phyloP scores from a whole-genome alignment of 2,888 invertebrate genomes.

The Fragum fragum region DNA sequence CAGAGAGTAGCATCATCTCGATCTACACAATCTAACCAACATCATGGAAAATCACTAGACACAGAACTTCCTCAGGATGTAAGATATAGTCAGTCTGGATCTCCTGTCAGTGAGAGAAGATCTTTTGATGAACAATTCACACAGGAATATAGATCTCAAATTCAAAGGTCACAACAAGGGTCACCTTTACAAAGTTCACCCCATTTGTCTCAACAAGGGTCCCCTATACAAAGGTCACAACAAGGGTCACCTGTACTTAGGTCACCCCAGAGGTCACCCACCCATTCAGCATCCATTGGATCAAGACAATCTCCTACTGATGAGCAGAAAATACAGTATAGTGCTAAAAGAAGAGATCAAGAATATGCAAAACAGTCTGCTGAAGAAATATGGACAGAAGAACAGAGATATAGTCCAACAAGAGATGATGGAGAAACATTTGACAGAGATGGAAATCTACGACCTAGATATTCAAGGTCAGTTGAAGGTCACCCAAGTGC shows the following conservation, averaged over 20 bases:
- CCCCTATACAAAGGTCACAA: background rate
- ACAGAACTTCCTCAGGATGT: background rate
- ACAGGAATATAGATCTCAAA: too few species aligned
- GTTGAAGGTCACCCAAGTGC: conserved; percentile 14
- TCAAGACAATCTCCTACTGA: background rate
- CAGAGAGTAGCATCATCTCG: conserved; percentile 17
- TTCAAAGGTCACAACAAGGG: too few species aligned
- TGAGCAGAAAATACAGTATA: background rate
- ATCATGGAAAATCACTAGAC: background rate
- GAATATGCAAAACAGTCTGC: background rate
- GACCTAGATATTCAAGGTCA: conserved; percentile 48
- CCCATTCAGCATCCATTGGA: background rate
- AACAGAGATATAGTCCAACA: background rate
- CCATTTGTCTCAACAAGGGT: background rate
- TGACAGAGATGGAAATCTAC: conserved; percentile 53
- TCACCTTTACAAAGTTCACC: too few species aligned
- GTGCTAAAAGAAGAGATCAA: background rate
- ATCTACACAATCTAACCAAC: background rate
- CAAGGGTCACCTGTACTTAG: background rate
- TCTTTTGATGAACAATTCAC: background rate
- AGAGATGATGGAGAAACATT: background rate
- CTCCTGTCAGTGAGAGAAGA: background rate
- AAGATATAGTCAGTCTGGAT: conserved; percentile 8
- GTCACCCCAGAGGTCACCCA: conserved; percentile 4
- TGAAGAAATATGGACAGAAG: background rate